phyloP scores from a whole-genome alignment of 92 coral and sea anemone genomes.

The Epizoanthus scotinus region DNA sequence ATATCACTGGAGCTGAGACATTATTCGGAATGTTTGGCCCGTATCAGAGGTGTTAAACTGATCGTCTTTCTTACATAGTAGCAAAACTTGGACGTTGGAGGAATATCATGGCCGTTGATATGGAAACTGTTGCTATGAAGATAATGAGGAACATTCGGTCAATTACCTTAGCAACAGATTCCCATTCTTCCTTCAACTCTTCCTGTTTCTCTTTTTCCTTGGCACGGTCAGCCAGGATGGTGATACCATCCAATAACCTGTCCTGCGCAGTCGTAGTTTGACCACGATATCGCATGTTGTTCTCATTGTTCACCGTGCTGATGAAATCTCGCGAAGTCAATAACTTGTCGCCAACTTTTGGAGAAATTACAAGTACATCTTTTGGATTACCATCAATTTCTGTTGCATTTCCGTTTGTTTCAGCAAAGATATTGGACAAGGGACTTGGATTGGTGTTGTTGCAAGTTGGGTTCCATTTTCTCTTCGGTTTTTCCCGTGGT shows the following conservation, averaged over 20 bases:
- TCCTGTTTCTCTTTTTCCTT: slow-evolving; percentile 90
- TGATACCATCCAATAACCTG: slow-evolving; percentile 76
- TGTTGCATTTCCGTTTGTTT: slow-evolving; percentile 39
- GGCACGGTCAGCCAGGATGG: slow-evolving; percentile 81
- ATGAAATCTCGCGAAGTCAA: slow-evolving; percentile 81
- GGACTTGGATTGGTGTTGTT: slow-evolving; percentile 35
- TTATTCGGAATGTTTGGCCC: neutral
- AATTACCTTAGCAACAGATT: slow-evolving; percentile 92
- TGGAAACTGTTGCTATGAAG: slow-evolving; percentile 88
- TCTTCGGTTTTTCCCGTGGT: slow-evolving; percentile 64
- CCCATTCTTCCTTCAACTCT: slow-evolving; percentile 91
- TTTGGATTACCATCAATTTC: slow-evolving; percentile 58
- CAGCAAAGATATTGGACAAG: slow-evolving; percentile 27
- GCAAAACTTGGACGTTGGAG: slow-evolving; percentile 88
- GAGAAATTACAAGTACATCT: slow-evolving; percentile 84
- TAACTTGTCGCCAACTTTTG: slow-evolving; percentile 72
- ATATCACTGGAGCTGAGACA: too few relatives aligned
- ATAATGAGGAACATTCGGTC: slow-evolving; percentile 86
- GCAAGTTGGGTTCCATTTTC: slow-evolving; percentile 47
- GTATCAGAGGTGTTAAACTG: too few relatives aligned
- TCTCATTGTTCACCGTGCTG: slow-evolving; percentile 72
- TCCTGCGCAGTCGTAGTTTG: slow-evolving; percentile 65
- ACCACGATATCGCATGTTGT: slow-evolving; percentile 72
- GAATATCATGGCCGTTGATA: slow-evolving; percentile 89
- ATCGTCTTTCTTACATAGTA: slow-evolving; percentile 57